phyloP scores from a whole-genome alignment of 1,140 invertebrate species.

The Acromyrmex heyeri region DNA sequence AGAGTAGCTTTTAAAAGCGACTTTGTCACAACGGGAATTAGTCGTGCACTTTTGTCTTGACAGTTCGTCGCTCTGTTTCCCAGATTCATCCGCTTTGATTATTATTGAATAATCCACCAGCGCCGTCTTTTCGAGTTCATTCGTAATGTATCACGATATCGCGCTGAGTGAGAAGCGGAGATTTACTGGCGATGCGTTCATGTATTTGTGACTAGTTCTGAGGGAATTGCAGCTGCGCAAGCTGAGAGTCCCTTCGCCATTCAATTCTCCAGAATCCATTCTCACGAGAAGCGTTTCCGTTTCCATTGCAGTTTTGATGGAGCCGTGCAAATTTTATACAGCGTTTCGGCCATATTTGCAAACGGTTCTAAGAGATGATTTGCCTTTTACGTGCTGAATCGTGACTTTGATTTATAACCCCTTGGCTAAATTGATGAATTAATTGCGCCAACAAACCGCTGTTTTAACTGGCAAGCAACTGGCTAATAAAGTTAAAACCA shows the following conservation, averaged over 20 bases:
- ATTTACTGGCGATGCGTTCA: background rate
- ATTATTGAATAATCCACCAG: constrained; percentile 3
- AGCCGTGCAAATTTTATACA: constrained; percentile 23
- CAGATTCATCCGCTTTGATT: background rate
- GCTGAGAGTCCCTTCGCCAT: constrained; percentile 22
- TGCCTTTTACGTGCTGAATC: constrained; percentile 23
- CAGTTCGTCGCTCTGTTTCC: background rate
- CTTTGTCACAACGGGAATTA: background rate
- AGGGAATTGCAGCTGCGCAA: constrained; percentile 45
- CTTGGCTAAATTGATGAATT: constrained; percentile 4
- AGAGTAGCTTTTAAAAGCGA: background rate
- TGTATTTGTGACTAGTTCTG: constrained; percentile 39
- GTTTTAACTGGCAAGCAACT: background rate
- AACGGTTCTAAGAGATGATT: background rate
- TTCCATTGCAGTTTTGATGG: constrained; percentile 20
- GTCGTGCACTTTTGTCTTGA: background rate
- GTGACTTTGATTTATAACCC: constrained; percentile 9
- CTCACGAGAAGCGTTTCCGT: constrained; percentile 3
- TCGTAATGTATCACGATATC: constrained; percentile 24
- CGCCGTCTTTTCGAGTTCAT: constrained; percentile 33
- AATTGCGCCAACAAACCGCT: constrained; percentile 26
- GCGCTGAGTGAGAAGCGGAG: background rate
- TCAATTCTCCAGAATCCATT: constrained; percentile 43
- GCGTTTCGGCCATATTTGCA: background rate
- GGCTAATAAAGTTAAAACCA: background rate